A percentile compares a stretch with the other conserved stretches of the same genome.
Evolutionary conservation across 2,888 invertebrate species (phyloP).

Genomic region (Noctua comes): DNA sequence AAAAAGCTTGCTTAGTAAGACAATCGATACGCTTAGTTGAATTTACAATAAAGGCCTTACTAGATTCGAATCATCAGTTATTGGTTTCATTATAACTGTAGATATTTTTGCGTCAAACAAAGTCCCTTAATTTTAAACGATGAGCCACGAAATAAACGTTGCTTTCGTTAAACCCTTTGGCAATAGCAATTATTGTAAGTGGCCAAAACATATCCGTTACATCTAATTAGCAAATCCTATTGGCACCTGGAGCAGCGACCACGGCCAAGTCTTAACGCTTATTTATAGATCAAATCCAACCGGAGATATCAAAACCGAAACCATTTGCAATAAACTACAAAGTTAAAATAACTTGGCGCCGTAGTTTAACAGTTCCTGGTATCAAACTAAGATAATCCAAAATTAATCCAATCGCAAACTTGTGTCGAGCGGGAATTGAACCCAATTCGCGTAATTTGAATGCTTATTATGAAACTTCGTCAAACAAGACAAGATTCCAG

Average conservation of each 20-base stretch:
- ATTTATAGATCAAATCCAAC: constrained; percentile 55
- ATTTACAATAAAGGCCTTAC: neutral
- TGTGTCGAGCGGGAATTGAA: constrained; percentile 70
- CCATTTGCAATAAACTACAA: constrained; percentile 62
- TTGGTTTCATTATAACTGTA: neutral
- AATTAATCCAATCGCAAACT: constrained; percentile 73
- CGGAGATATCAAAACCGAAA: constrained; percentile 42
- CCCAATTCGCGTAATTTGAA: constrained; percentile 65
- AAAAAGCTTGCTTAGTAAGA: neutral
- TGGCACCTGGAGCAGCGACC: constrained; percentile 52
- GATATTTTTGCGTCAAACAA: neutral
- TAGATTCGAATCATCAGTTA: neutral
- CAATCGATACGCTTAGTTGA: neutral
- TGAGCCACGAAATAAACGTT: neutral
- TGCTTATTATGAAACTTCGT: constrained; percentile 64
- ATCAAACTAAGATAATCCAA: constrained; percentile 71
- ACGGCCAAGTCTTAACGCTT: constrained; percentile 47
- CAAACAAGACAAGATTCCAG: constrained; percentile 46
- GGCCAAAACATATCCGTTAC: constrained; percentile 29
- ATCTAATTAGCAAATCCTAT: constrained; percentile 53
- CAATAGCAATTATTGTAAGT: constrained; percentile 31
- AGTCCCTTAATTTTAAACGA: neutral
- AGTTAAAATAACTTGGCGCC: constrained; percentile 62
- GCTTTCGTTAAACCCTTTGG: constrained; percentile 3
- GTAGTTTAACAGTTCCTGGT: constrained; percentile 61